A percentile compares a stretch with the other conserved stretches of the same genome.
These are phyloP conservation scores for Dione vanillae DNA, from an alignment of 2,888 invertebrate genomes.

Conservation along the genomic window DNA sequence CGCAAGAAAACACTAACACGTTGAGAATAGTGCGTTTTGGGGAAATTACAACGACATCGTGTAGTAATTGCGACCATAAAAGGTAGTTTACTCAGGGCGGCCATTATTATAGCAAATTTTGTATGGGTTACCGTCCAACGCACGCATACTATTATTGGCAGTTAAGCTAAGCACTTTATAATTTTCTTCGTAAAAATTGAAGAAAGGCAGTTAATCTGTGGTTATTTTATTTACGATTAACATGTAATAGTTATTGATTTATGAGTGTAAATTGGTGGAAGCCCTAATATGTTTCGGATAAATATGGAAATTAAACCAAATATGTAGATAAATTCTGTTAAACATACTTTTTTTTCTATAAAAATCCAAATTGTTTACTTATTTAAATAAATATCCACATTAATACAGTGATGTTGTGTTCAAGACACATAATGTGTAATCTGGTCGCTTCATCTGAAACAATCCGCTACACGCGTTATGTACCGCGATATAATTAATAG, in stretches of 20 bases:
- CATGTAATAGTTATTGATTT: background rate
- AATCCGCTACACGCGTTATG: conserved; percentile 19
- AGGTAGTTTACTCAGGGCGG: conserved; percentile 62
- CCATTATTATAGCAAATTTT: conserved; percentile 68
- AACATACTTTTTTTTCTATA: background rate
- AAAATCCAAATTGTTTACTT: background rate
- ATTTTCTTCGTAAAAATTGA: conserved; percentile 31
- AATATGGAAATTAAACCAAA: background rate
- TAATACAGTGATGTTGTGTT: conserved; percentile 6
- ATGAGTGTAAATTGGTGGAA: background rate
- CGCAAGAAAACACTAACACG: conserved; percentile 52
- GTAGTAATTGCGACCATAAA: conserved; percentile 70
- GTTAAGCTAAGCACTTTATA: conserved; percentile 30
- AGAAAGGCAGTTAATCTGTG: conserved; percentile 20
- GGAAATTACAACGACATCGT: conserved; percentile 65
- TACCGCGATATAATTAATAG: conserved; percentile 52
- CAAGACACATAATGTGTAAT: conserved; percentile 29
- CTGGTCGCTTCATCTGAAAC: conserved; percentile 21
- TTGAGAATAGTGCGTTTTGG: conserved; percentile 54
- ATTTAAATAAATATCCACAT: background rate
- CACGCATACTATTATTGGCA: conserved; percentile 54
- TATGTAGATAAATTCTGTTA: background rate
- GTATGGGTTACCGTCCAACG: conserved; percentile 53
- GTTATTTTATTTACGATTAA: background rate
- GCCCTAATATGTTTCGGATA: background rate